Conservation (phyloP, 2,797 vertebrate species). For the Thamnophis elegans region DNA sequence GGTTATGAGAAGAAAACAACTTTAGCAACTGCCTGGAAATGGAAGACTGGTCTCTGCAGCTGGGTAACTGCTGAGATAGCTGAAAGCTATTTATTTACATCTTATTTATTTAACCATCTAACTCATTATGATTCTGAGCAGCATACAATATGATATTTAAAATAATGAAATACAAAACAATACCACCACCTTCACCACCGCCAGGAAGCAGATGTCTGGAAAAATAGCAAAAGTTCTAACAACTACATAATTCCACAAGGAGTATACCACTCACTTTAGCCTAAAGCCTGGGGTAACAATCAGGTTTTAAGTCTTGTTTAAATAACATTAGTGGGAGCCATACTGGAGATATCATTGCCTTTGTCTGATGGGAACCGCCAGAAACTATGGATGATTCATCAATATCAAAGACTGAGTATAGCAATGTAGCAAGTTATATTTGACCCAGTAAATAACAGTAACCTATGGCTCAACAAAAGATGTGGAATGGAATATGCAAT, state of each 20-base stretch:
- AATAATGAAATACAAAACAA: neutral
- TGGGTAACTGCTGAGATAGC: neutral
- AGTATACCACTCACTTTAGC: neutral
- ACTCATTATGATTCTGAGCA: neutral
- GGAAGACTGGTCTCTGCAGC: neutral
- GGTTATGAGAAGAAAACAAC: neutral
- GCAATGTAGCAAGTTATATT: neutral
- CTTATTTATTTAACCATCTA: neutral
- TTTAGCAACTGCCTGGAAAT: neutral
- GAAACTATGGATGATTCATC: neutral
- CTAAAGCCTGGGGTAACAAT: neutral
- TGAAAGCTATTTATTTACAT: neutral
- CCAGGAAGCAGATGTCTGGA: neutral
- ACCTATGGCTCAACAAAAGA: neutral
- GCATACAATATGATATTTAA: neutral
- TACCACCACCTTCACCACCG: neutral
- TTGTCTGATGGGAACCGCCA: neutral
- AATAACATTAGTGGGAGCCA: neutral
- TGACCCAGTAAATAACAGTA: neutral
- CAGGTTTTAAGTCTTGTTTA: neutral
- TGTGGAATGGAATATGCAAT: neutral
- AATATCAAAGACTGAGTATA: neutral
- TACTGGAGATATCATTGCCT: neutral
- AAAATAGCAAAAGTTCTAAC: neutral
- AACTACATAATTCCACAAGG: neutral